Conservation (phyloP, 2,797 vertebrate genomes). For the Percopsis omiscomaycus region DNA sequence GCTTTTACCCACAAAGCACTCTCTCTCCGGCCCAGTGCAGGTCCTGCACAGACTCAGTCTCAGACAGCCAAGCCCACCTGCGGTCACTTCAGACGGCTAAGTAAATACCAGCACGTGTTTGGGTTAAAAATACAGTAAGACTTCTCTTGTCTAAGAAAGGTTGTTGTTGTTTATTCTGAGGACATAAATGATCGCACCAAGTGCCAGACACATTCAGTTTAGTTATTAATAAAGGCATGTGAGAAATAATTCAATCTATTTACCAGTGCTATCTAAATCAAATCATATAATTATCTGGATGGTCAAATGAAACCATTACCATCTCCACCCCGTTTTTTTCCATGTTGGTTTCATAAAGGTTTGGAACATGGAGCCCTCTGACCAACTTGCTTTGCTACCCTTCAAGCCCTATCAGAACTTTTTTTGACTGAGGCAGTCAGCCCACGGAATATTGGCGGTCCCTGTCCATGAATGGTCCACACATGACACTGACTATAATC, state of each 20-base stretch:
- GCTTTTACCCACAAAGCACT: constrained; percentile 59
- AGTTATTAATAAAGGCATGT: constrained; percentile 20
- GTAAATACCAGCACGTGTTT: constrained; percentile 73
- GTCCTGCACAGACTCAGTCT: constrained; percentile 55
- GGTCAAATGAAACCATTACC: constrained; percentile 33
- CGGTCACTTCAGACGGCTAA: constrained; percentile 76
- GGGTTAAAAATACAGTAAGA: constrained; percentile 56
- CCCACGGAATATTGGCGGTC: constrained; percentile 40
- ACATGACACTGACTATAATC: constrained; percentile 61
- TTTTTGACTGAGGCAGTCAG: constrained; percentile 39
- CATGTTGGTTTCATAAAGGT: constrained; percentile 11
- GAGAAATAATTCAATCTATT: constrained; percentile 31
- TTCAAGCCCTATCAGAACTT: constrained; percentile 37
- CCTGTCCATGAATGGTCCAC: constrained; percentile 53
- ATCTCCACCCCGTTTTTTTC: constrained; percentile 30
- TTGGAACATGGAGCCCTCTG: constrained; percentile 43
- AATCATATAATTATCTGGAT: constrained; percentile 51
- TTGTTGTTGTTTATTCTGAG: constrained; percentile 42
- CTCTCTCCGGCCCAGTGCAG: constrained; percentile 54
- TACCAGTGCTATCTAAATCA: constrained; percentile 43
- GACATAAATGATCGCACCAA: constrained; percentile 33
- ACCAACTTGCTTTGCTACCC: constrained; percentile 47
- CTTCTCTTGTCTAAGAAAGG: constrained; percentile 50
- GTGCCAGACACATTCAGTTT: constrained; percentile 28
- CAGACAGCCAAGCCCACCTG: constrained; percentile 73